These are phyloP conservation scores for Halcyon malimbica DNA, from an alignment of 2,113 vertebrate species.

Conservation along the genomic window DNA sequence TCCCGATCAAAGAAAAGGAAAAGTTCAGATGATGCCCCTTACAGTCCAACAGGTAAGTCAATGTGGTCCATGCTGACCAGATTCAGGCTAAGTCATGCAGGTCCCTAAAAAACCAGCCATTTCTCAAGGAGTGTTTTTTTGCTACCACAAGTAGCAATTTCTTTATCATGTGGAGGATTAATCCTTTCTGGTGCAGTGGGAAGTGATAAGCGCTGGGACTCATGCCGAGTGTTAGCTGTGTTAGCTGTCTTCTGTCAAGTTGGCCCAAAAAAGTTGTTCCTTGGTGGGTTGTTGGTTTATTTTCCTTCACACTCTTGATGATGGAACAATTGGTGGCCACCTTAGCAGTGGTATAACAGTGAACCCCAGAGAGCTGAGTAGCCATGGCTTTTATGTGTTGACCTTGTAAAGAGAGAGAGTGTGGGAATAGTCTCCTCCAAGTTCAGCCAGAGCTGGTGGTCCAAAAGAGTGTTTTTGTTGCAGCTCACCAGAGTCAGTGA, in stretches of 20 bases:
- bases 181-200: background rate
- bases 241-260: background rate
- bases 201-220: background rate
- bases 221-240: background rate
- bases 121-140: background rate
- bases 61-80: background rate
- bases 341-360: background rate
- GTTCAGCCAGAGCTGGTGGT: background rate
- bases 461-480: background rate
- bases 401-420: background rate
- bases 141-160: background rate
- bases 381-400: background rate
- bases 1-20: conserved; percentile 99
- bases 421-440: background rate
- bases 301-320: background rate
- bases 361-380: background rate
- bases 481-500: background rate
- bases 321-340: background rate
- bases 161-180: background rate
- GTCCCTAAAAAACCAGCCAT: background rate
- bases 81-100: background rate
- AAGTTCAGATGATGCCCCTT: conserved; percentile 95
- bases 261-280: background rate
- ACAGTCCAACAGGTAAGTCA: conserved; percentile 92
- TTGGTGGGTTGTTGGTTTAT: background rate